These are phyloP conservation scores for Chrysopa pallens DNA, from an alignment of 1,140 invertebrate species.

Conservation along the genomic window DNA sequence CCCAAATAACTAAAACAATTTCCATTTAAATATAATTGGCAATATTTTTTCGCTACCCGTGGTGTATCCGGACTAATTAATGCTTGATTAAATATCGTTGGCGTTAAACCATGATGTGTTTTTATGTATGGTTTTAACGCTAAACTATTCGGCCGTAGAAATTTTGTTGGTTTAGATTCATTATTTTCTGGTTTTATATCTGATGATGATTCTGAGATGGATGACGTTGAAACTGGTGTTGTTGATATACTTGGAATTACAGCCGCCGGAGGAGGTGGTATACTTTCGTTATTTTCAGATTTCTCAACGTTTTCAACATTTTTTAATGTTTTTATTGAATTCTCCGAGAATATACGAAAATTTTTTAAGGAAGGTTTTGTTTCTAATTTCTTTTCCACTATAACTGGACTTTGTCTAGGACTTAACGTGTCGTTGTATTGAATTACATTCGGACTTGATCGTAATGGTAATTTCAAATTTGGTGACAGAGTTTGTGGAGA, in stretches of 20 bases:
- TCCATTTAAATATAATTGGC: slow-evolving; percentile 72
- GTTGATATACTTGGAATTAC: slow-evolving; percentile 23
- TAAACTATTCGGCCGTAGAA: slow-evolving; percentile 57
- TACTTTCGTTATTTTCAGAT: slow-evolving; percentile 1
- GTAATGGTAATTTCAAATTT: not conserved
- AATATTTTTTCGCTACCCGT: slow-evolving; percentile 68
- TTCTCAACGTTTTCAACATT: not conserved
- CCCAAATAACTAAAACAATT: slow-evolving; percentile 86
- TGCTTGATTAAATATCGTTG: slow-evolving; percentile 54
- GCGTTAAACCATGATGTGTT: slow-evolving; percentile 55
- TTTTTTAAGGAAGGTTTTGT: slow-evolving; percentile 1
- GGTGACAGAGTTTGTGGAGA: too few relatives aligned
- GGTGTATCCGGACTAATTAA: slow-evolving; percentile 81
- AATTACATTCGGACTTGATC: not conserved
- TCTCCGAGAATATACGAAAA: not conserved
- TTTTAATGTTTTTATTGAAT: not conserved
- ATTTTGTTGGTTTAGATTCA: slow-evolving; percentile 32
- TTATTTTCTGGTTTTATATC: slow-evolving; percentile 16
- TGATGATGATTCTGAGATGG: slow-evolving; percentile 9
- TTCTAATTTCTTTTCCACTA: slow-evolving; percentile 8
- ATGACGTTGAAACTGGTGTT: slow-evolving; percentile 27
- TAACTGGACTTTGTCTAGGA: slow-evolving; percentile 11
- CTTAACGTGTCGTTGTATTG: slow-evolving; percentile 14
- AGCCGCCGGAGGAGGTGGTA: not conserved
- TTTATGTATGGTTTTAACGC: slow-evolving; percentile 67